Evolutionary conservation across 2,888 invertebrate genomes (phyloP).

Genomic region (Drosophila infuscata): DNA sequence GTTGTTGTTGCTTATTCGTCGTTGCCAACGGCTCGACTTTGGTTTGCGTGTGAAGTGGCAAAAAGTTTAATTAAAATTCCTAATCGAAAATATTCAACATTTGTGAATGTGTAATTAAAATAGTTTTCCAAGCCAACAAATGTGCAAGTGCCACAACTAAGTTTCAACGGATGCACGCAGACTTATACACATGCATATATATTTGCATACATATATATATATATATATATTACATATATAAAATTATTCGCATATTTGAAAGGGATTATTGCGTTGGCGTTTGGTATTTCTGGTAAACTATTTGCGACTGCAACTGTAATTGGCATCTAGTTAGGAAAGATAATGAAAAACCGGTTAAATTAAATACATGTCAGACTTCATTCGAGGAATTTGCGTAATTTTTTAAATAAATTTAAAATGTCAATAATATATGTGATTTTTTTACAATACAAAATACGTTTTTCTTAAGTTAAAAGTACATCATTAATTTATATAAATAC

Average conservation of each 20-base stretch:
- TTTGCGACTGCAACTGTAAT: constrained; percentile 8
- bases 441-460: no score
- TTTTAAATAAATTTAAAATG: not conserved
- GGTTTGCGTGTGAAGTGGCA: constrained; percentile 55
- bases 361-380: not conserved
- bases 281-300: not conserved
- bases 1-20: constrained; percentile 14
- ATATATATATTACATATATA: not conserved
- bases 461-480: not conserved
- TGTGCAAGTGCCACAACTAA: constrained; percentile 24
- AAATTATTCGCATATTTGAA: not conserved
- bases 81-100: constrained; percentile 77
- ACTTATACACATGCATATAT: not conserved
- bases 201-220: not conserved
- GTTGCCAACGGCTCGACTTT: constrained; percentile 12
- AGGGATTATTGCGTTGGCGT: not conserved
- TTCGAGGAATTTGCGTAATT: not conserved
- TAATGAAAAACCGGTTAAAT: not conserved
- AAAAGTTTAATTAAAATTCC: constrained; percentile 83
- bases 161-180: constrained; percentile 17
- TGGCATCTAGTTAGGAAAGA: constrained; percentile 15
- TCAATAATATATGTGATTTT: not conserved
- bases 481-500: not conserved
- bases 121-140: constrained; percentile 72
- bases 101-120: constrained; percentile 82